A percentile compares a stretch with the other conserved stretches of the same genome.
Conservation (phyloP, 2,113 vertebrate species). For the Mesembrinibis cayennensis region DNA sequence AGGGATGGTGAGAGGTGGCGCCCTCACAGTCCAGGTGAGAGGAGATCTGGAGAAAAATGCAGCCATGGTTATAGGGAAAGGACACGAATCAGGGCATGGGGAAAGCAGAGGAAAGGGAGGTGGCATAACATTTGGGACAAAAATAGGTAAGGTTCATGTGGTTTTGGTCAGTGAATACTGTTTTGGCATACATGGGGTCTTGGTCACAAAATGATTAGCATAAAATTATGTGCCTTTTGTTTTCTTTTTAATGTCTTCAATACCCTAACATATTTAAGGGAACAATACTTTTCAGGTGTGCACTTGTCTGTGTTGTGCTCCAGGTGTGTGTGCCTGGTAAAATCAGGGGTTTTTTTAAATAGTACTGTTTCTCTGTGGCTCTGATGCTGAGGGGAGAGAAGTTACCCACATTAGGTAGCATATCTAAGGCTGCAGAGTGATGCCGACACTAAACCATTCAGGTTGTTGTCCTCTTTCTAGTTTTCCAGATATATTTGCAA, state of each 20-base stretch:
- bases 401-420: rapidly evolving
- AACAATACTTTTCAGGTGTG: not conserved
- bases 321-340: not conserved
- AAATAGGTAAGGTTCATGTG: rapidly evolving
- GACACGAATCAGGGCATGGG: not conserved
- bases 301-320: not conserved
- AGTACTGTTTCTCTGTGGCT: not conserved
- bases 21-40: conserved; percentile 91
- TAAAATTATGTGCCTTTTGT: not conserved
- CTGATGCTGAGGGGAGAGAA: not conserved
- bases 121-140: not conserved
- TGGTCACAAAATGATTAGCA: not conserved
- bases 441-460: not conserved
- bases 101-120: not conserved
- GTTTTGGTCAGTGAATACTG: not conserved
- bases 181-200: not conserved
- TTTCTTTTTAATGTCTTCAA: not conserved
- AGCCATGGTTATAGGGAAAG: not conserved
- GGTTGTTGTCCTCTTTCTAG: not conserved
- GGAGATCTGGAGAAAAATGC: not conserved
- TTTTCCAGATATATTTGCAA: not conserved
- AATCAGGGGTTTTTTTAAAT: not conserved
- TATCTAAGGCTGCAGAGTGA: not conserved
- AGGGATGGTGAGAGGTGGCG: conserved; percentile 91
- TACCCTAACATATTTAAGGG: not conserved